Percentiles rank a stretch among this genome's conserved stretches.
phyloP scores from a whole-genome alignment of 2,113 vertebrate species.

The Plectropomus leopardus region DNA sequence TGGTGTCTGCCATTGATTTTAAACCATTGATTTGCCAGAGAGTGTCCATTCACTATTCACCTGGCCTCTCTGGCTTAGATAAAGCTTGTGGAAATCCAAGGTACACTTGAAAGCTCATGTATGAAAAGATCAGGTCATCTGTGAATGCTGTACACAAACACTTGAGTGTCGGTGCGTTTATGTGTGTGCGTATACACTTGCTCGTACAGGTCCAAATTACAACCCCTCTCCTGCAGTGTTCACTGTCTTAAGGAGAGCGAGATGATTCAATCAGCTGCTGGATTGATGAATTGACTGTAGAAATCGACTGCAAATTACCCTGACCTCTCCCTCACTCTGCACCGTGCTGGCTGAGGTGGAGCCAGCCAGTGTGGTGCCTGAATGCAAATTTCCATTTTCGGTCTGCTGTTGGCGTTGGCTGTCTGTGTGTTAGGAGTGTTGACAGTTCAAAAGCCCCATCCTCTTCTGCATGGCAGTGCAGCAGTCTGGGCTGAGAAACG shows the following conservation, averaged over 20 bases:
- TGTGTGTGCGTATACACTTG: neutral
- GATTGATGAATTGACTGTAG: slow-evolving; percentile 66
- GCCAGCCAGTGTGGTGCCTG: slow-evolving; percentile 20
- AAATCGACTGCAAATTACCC: slow-evolving; percentile 68
- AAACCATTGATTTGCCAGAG: slow-evolving; percentile 54
- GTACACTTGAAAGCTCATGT: neutral
- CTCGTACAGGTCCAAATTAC: slow-evolving; percentile 56
- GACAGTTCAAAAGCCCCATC: slow-evolving; percentile 65
- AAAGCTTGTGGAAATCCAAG: slow-evolving; percentile 23
- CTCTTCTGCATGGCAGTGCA: slow-evolving; percentile 15
- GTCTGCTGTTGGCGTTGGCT: slow-evolving; percentile 20
- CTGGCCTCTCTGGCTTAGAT: slow-evolving; percentile 48
- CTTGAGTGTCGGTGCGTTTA: neutral
- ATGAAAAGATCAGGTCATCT: slow-evolving; percentile 14
- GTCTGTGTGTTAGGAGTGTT: slow-evolving; percentile 32
- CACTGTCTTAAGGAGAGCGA: slow-evolving; percentile 47
- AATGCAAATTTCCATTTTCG: slow-evolving; percentile 67
- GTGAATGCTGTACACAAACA: neutral
- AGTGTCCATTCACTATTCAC: slow-evolving; percentile 56
- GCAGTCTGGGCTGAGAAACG: slow-evolving; percentile 51
- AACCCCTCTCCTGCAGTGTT: slow-evolving; percentile 35
- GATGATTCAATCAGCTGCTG: slow-evolving; percentile 61
- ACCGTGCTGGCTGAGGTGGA: slow-evolving; percentile 35
- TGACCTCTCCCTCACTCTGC: slow-evolving; percentile 66
- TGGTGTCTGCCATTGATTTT: slow-evolving; percentile 56